Percentiles rank a stretch among this genome's conserved stretches.
These are phyloP conservation scores for Noctilio leporinus DNA, from an alignment of 2,113 vertebrate genomes.

Conservation along the genomic window DNA sequence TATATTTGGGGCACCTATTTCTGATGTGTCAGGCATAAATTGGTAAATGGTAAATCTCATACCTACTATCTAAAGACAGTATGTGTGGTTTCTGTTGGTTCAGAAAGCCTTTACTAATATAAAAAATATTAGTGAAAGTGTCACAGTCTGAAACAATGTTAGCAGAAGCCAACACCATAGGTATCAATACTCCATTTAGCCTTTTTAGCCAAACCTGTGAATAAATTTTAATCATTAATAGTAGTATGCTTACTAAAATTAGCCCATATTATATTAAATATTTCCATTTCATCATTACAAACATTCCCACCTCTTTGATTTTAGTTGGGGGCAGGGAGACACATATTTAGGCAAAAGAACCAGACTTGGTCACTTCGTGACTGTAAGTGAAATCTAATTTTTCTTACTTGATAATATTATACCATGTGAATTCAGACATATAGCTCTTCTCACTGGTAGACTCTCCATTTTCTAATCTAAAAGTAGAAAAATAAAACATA, in stretches of 20 bases:
- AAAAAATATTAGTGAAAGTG: background rate
- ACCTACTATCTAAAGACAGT: background rate
- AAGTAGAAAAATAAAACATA: background rate
- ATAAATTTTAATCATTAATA: background rate
- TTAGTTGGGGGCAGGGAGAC: fast-evolving
- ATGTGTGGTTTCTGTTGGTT: background rate
- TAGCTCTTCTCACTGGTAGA: background rate
- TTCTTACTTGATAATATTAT: background rate
- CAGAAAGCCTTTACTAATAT: background rate
- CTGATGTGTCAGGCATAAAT: background rate
- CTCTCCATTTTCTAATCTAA: background rate
- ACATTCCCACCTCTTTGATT: background rate
- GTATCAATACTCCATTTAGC: background rate
- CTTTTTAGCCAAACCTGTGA: background rate
- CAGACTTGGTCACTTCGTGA: background rate
- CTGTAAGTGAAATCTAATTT: background rate
- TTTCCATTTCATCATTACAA: background rate
- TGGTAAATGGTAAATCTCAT: background rate
- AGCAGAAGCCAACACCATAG: background rate
- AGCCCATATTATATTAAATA: background rate
- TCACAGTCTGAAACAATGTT: background rate
- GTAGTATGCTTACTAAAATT: background rate
- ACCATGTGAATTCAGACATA: background rate
- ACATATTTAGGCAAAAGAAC: background rate
- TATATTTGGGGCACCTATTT: background rate